phyloP scores from a whole-genome alignment of 2,888 invertebrate genomes.

The Epistrophella euchroma region DNA sequence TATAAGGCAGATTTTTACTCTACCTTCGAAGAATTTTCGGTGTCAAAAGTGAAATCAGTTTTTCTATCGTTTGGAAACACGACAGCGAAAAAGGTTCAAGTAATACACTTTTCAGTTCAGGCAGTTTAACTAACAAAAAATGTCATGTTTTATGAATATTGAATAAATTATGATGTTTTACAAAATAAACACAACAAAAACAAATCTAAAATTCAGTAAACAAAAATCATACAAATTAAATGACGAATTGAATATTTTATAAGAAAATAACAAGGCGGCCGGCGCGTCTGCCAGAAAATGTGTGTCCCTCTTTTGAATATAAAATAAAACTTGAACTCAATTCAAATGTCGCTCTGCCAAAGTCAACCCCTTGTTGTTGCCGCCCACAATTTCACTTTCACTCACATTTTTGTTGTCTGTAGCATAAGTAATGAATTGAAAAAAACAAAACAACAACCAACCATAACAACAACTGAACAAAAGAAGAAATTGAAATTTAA shows the following conservation, averaged over 20 bases:
- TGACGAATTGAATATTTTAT: conserved; percentile 29
- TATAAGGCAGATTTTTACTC: too few species aligned
- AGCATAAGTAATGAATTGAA: not conserved
- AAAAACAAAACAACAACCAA: not conserved
- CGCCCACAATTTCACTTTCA: conserved; percentile 61
- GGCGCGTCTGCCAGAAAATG: conserved; percentile 26
- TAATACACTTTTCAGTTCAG: not conserved
- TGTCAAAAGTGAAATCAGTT: not conserved
- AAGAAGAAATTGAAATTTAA: conserved; percentile 6
- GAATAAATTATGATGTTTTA: not conserved
- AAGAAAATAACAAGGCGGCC: conserved; percentile 21
- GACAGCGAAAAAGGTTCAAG: not conserved
- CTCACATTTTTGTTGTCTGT: conserved; percentile 15
- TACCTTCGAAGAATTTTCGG: not conserved
- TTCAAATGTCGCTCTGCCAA: conserved; percentile 24
- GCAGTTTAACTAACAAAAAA: not conserved
- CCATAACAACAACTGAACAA: not conserved
- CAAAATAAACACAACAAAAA: not conserved
- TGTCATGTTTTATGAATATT: not conserved
- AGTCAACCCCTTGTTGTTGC: not conserved
- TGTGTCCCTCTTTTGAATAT: conserved; percentile 31
- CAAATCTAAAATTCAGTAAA: not conserved
- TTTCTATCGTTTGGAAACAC: not conserved
- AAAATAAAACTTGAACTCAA: conserved; percentile 38
- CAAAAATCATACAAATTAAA: conserved; percentile 11